Base-by-base conservation (phyloP, 2,797 vertebrate species). In the Peromyscus attwateri region DNA sequence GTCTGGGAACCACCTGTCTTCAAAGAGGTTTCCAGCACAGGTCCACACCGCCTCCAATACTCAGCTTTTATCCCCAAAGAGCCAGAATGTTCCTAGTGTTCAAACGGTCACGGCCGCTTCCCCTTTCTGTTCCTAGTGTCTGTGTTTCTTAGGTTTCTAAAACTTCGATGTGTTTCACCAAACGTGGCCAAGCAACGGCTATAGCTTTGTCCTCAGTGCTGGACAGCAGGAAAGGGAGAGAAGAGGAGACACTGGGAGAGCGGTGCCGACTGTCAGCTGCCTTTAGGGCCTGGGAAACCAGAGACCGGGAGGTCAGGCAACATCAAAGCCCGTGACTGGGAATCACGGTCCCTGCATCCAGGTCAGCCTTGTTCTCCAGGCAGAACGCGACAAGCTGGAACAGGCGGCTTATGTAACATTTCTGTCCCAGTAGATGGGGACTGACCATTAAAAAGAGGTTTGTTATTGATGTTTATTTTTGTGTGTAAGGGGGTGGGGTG, bases 141-240 rank as follows among this genome's bases (percentile, higher is more conserved):
- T 14, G 52, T 27, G 34, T 89, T 77, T 91, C 34, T 87, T 88
- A n/a, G 77, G 66, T 97, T 94, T 93, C 57, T 43, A 71, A 95
- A 94, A 75, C 46, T 31, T 89, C 3, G 1, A 7, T 0, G 4
- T 80, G 8, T 83, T 76, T 87, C 73, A 16, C 10, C 73, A 91
- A 64, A 60, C 17, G 34, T 13, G 46, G 29, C 60, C 34, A 16
- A 49, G 23, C 52, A 29, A 21, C 52, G 34, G 0, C 2, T 5
- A 4, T 37, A 31, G 5, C 43, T n/a, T n/a, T 81, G 70, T 46
- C 25, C 29, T 88, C 27, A 27, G 34, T 3, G 25, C 37, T 40
- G 29, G 10, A 82, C 8, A 49, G 40, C 43, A 46, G 31, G 85
- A 75, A 57, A n/a, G 2, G 34, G 85, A 34, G n/a, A 6, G 1